Base-by-base conservation (phyloP, 2,113 vertebrate species). In the Sminthopsis crassicaudata region DNA sequence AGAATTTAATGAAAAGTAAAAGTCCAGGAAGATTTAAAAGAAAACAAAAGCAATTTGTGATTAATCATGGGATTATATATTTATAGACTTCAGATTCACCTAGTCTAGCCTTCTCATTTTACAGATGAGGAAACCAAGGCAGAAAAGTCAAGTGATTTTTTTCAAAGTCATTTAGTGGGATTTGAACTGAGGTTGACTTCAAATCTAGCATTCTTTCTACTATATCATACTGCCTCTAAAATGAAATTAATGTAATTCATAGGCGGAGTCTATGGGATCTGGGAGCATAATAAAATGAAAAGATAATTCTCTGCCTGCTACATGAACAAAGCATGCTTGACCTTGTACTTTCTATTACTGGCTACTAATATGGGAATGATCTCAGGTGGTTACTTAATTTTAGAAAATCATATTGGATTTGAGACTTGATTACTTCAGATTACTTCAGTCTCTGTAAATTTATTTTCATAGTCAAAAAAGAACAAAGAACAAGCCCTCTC, bases 1-100 rank as follows among this genome's bases (percentile, higher is more conserved):
- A 84, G 54, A 84, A 51, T 93, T 96, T 94, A 55, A 91, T 53
- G 48, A 55, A 52, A 95, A 95, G 91, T 54, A 89, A 48, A 94
- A 67, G 19, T 52, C 91, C 94, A 46, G n/a, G 76, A 7, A 89
- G 52, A 76, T 88, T 54, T 14, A 25, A 90, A 90, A 94, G 93
- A 57, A 50, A 89, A 91, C 0, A 8, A 54, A n/a, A n/a, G 30
- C 60, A 76, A 76, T 19, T 76, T 76, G 14, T 76, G 36, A 76
- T 76, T n/a, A 76, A 76, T 19, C 12, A 76, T 76, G 30, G 36
- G 60, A n/a, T n/a, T 4, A n/a, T 19, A 19, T n/a, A 76, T 76
- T 76, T n/a, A 1, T n/a, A 3, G 12, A n/a, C 36, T 36, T 76
- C 14, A 76, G 60, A 76, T 76, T 67, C 30, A 76, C 4, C 60